These are phyloP conservation scores for Dicrostonyx torquatus DNA, from an alignment of 2,797 vertebrate genomes.

Conservation along the genomic window DNA sequence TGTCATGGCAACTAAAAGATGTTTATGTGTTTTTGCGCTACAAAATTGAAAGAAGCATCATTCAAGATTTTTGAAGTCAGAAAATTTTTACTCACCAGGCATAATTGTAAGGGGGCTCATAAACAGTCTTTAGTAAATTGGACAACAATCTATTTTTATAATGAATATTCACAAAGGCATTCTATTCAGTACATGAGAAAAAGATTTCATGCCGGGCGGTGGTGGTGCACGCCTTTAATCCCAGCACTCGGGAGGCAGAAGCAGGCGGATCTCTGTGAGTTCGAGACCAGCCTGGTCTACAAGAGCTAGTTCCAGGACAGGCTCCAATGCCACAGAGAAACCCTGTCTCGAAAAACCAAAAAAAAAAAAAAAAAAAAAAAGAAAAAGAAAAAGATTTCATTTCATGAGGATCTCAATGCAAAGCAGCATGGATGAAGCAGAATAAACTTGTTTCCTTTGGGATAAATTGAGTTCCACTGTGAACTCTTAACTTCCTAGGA, in stretches of 20 bases:
- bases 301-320: no score
- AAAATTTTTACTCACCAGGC: not conserved
- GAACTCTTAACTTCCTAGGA: not conserved
- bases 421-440: not conserved
- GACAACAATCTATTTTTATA: not conserved
- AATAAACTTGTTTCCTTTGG: not conserved
- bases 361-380: no score
- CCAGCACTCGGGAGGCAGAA: no score
- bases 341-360: no score
- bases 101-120: not conserved
- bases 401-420: not conserved
- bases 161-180: not conserved
- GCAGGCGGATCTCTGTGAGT: no score
- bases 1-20: not conserved
- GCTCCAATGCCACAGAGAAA: no score
- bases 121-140: not conserved
- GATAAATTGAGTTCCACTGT: not conserved
- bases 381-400: not conserved
- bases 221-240: no score
- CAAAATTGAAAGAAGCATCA: not conserved
- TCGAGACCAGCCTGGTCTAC: no score
- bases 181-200: not conserved
- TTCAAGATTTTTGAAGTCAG: not conserved
- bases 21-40: not conserved
- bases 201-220: no score